Percentiles rank a stretch among this genome's conserved stretches.
These are phyloP conservation scores for Hirtodrosophila duncani DNA, from an alignment of 2,888 invertebrate genomes.

Conservation along the genomic window DNA sequence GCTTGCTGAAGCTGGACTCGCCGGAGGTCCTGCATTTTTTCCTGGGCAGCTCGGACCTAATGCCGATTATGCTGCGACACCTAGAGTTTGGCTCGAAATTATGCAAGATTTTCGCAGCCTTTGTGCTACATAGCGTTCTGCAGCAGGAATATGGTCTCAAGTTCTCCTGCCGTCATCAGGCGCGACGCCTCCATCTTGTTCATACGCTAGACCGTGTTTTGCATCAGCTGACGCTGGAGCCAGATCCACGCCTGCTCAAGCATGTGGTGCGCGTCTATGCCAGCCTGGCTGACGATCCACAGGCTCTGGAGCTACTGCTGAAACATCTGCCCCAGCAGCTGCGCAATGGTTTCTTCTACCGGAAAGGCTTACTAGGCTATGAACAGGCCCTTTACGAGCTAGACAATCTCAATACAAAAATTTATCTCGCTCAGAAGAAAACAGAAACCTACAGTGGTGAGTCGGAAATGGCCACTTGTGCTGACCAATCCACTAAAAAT, in stretches of 20 bases:
- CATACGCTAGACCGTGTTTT: constrained; percentile 25
- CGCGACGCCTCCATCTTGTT: constrained; percentile 20
- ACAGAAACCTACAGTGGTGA: background rate
- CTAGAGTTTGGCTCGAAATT: constrained; percentile 23
- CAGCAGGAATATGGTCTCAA: constrained; percentile 20
- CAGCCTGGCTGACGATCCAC: constrained; percentile 25
- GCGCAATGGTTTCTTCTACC: constrained; percentile 26
- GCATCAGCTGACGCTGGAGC: constrained; percentile 27
- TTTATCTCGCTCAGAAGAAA: background rate
- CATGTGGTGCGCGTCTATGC: constrained; percentile 20
- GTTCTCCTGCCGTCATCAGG: constrained; percentile 15
- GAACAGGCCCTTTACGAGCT: constrained; percentile 6
- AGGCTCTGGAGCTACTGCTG: constrained; percentile 6
- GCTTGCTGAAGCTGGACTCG: constrained; percentile 13
- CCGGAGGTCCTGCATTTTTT: constrained; percentile 20
- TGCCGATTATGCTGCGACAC: constrained; percentile 17
- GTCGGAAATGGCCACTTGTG: background rate
- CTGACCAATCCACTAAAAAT: no score
- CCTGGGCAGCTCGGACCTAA: constrained; percentile 21
- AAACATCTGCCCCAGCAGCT: constrained; percentile 23
- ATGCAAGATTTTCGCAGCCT: constrained; percentile 19
- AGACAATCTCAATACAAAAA: constrained; percentile 13
- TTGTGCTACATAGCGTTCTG: constrained; percentile 17
- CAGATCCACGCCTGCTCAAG: constrained; percentile 22
- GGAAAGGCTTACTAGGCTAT: constrained; percentile 1